Evolutionary conservation across 2,888 invertebrate genomes (phyloP), one percentile per base, ranked within the genome.

Genomic region (Xestoiulus laeticollis): DNA sequence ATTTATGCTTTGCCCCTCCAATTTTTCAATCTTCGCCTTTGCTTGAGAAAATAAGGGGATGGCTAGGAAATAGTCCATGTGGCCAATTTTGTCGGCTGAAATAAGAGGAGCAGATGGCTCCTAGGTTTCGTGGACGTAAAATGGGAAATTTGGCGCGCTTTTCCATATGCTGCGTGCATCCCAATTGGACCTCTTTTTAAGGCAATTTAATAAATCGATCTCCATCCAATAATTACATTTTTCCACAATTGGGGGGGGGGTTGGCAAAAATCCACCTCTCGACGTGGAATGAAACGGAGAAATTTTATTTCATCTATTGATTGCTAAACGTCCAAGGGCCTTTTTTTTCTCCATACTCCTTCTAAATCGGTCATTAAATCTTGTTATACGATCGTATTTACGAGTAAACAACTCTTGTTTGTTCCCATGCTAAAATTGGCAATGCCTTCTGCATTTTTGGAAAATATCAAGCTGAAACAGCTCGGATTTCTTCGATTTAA

Each of bases 81-180:
- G 68, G 68, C 68, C 68, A 26, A 68, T 68, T 68, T 26, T n/a
- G 10, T 68, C 0, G 68, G 68, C 68, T 68, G 68, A 68, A 68
- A 68, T 68, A 68, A 68, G 68, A 68, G 68, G 68, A 68, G 68
- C 68, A 68, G 68, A 68, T 68, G 68, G 68, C 68, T 68, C 8
- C 22, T 2, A 68, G 68, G 26, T 68, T 68, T 68, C 68, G 22
- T 26, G 10, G 68, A 68, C 68, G 68, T 68, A 68, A 68, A 68
- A 68, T 5, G 26, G 6, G 68, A 2, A 6, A 6, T 1, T 68
- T 26, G 68, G 5, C 22, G 68, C 68, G 22, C 68, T 68, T 68
- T 68, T 68, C 68, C 68, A 68, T 68, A 68, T 68, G 68, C 68
- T 26, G 4, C 68, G 22, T 68, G 22, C 26, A 4, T 59, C 59